phyloP scores from a whole-genome alignment of 1,140 invertebrate genomes.

The Hypothenemus hampei region DNA sequence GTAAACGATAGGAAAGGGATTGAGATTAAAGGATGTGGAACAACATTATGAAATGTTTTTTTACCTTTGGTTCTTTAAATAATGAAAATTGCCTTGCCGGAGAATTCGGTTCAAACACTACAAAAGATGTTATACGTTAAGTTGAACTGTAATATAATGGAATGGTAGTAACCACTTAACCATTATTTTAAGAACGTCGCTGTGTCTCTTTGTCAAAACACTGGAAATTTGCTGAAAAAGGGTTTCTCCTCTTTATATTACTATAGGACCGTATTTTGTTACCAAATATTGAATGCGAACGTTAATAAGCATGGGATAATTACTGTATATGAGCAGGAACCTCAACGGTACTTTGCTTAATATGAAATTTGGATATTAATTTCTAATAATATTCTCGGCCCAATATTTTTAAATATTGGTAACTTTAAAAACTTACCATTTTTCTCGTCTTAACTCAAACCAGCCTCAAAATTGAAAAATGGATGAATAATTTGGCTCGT shows the following conservation, averaged over 20 bases:
- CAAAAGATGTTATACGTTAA: conserved; percentile 8
- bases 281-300: background rate
- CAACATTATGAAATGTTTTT: background rate
- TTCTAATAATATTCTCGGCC: no score
- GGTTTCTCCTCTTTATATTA: no score
- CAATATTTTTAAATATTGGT: no score
- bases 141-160: background rate
- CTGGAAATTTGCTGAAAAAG: background rate
- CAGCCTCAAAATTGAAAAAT: conserved; percentile 2
- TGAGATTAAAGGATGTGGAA: no score
- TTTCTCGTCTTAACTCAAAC: no score
- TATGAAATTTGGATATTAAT: no score
- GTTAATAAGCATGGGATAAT: no score
- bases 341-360: no score
- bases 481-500: conserved; percentile 9
- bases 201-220: background rate
- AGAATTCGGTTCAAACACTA: background rate
- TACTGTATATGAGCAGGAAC: no score
- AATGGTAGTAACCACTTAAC: conserved; percentile 11
- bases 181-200: conserved; percentile 3
- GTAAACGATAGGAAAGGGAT: conserved; percentile 23
- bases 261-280: background rate
- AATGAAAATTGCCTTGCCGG: background rate
- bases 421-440: no score
- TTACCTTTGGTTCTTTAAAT: no score